Conservation (phyloP, 2,888 invertebrate genomes). For the Pristionchus fissidentatus region DNA sequence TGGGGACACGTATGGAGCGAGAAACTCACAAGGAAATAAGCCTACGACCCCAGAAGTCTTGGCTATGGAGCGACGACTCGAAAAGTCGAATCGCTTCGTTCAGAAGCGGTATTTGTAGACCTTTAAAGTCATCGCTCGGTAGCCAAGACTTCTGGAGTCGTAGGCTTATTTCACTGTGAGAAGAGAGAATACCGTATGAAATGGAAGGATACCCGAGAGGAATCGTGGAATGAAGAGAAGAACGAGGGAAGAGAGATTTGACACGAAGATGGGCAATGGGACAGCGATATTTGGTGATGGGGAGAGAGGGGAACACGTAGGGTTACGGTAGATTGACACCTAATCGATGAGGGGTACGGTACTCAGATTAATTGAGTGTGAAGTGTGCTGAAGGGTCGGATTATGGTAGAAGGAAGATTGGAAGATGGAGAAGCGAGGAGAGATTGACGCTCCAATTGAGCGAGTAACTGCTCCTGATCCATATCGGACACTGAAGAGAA, state of each 20-base stretch:
- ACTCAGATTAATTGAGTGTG: slow-evolving; percentile 15
- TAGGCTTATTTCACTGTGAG: too few relatives aligned
- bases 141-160: too few relatives aligned
- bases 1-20: too few relatives aligned
- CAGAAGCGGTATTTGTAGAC: too few relatives aligned
- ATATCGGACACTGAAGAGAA: neutral
- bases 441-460: slow-evolving; percentile 38
- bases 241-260: neutral
- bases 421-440: slow-evolving; percentile 1
- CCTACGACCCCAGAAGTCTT: too few relatives aligned
- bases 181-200: too few relatives aligned
- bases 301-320: slow-evolving; percentile 14
- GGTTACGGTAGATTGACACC: slow-evolving; percentile 4
- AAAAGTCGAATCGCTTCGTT: too few relatives aligned
- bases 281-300: slow-evolving; percentile 4
- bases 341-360: neutral
- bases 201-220: neutral
- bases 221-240: slow-evolving; percentile 28
- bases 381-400: slow-evolving; percentile 12
- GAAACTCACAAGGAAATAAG: too few relatives aligned
- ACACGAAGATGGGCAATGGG: slow-evolving; percentile 1
- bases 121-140: too few relatives aligned
- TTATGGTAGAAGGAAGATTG: neutral
- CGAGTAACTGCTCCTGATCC: slow-evolving; percentile 2
- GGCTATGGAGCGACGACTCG: too few relatives aligned